These are phyloP conservation scores for Lagenorhynchus albirostris DNA, from an alignment of 2,113 vertebrate genomes.

Conservation along the genomic window DNA sequence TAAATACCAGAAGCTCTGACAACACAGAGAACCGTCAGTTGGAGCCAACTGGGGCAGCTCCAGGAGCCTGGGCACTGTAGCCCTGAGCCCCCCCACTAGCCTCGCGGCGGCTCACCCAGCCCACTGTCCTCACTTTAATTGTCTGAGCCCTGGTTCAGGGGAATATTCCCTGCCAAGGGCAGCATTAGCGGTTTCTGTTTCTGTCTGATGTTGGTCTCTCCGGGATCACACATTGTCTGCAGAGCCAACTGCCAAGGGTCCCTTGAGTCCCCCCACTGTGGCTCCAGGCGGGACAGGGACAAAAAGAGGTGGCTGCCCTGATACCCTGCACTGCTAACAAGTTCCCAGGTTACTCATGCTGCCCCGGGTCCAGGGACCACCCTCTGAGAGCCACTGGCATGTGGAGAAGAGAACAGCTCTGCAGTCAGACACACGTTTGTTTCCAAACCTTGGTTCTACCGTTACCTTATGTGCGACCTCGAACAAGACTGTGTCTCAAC, in stretches of 20 bases:
- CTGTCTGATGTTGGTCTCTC: not conserved
- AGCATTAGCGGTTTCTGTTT: not conserved
- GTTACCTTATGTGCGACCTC: not conserved
- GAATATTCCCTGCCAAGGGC: not conserved
- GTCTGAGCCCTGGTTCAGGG: rapidly evolving
- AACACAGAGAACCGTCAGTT: too few species aligned
- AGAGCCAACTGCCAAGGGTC: not conserved
- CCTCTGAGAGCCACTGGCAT: rapidly evolving
- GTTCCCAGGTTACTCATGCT: rapidly evolving
- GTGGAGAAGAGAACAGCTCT: not conserved
- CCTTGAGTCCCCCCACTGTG: not conserved
- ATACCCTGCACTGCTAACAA: rapidly evolving
- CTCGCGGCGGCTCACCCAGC: rapidly evolving
- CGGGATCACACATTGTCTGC: not conserved
- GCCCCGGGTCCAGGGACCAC: rapidly evolving
- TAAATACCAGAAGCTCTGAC: not conserved
- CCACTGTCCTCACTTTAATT: not conserved
- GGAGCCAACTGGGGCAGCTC: not conserved
- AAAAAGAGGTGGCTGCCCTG: not conserved
- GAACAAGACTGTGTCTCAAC: not conserved
- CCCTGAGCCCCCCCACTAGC: rapidly evolving
- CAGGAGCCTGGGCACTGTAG: rapidly evolving
- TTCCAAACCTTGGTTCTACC: not conserved
- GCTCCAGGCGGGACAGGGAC: not conserved
- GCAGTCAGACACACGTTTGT: not conserved